These are phyloP conservation scores for Aegithalos caudatus DNA, from an alignment of 2,113 vertebrate genomes.

Conservation along the genomic window DNA sequence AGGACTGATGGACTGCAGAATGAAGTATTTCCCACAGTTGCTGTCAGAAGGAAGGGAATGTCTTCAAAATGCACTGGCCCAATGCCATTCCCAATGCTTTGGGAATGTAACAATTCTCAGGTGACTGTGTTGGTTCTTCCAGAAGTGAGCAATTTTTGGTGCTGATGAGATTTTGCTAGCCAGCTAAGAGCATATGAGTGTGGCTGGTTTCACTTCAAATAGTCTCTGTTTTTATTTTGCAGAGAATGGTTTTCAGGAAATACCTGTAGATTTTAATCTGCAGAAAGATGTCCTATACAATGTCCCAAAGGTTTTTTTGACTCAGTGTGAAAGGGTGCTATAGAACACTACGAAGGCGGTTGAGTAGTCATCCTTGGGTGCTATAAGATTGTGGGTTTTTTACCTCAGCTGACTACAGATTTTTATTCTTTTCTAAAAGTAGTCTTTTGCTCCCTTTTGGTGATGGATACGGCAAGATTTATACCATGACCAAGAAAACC, in stretches of 20 bases:
- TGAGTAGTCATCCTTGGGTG: background rate
- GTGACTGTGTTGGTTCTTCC: background rate
- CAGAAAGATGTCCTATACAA: background rate
- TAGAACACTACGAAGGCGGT: background rate
- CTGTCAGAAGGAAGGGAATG: background rate
- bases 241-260: background rate
- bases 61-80: background rate
- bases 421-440: background rate
- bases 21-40: background rate
- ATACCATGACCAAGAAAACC: background rate
- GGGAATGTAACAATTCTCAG: background rate
- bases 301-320: background rate
- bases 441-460: background rate
- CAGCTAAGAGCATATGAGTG: background rate
- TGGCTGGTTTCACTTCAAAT: background rate
- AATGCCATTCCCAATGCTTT: background rate
- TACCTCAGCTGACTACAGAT: background rate
- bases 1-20: background rate
- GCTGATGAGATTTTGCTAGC: background rate
- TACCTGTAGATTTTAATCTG: background rate
- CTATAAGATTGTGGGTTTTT: background rate
- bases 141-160: slow-evolving; percentile 43
- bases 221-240: background rate
- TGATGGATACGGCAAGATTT: background rate
- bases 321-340: background rate